Evolutionary conservation across 2,113 vertebrate genomes (phyloP).

Genomic region (Laterallus jamaicensis): DNA sequence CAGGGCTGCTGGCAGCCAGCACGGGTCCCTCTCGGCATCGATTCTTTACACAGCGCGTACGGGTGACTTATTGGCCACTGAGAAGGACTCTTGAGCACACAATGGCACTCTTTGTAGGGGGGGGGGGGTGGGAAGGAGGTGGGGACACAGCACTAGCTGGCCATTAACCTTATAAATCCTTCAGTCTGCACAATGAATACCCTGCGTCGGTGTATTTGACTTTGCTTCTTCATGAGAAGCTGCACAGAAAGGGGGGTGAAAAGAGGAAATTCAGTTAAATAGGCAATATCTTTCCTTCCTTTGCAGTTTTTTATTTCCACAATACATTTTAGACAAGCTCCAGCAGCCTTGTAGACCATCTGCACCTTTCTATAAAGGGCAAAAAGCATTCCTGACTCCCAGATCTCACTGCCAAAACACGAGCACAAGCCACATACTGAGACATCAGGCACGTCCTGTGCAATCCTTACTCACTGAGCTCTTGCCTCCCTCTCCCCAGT

Average conservation of each 20-base stretch:
- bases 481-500: neutral
- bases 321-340: neutral
- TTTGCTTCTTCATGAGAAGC: neutral
- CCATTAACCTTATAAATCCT: slow-evolving; percentile 22
- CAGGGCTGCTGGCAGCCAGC: neutral
- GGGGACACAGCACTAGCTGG: neutral
- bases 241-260: neutral
- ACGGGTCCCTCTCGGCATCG: rapidly evolving
- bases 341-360: neutral
- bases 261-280: neutral
- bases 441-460: neutral
- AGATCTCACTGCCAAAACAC: neutral
- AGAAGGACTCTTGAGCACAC: neutral
- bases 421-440: neutral
- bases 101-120: neutral
- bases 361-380: neutral
- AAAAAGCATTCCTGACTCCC: neutral
- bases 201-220: neutral
- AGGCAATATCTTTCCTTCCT: neutral
- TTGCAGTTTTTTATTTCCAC: neutral
- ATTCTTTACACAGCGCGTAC: neutral
- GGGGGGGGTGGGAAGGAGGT: neutral
- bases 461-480: neutral
- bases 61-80: neutral
- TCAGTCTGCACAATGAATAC: neutral